Conservation (phyloP, 30 jellyfish, hydroid and myxozoan genomes). For the Nemopilema nomurai region DNA sequence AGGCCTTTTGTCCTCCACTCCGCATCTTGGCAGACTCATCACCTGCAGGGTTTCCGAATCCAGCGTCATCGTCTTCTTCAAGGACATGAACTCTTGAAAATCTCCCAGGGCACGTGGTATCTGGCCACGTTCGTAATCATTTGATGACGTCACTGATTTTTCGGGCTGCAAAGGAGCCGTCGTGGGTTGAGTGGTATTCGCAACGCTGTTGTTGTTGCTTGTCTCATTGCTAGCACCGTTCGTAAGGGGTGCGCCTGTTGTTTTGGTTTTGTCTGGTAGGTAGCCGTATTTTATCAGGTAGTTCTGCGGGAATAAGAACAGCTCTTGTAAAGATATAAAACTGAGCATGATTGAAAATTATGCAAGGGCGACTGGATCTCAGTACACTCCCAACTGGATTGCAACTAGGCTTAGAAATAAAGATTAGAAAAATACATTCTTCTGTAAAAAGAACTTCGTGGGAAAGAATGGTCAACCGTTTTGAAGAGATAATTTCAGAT, state of each 20-base stretch:
- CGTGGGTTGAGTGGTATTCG: constrained; percentile 21
- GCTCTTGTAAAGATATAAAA: too few species aligned
- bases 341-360: too few species aligned
- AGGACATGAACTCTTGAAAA: constrained; percentile 73
- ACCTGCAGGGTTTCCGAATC: constrained; percentile 51
- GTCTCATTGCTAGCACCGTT: not conserved
- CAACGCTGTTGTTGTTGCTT: constrained; percentile 12
- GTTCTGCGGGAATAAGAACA: constrained; percentile 23
- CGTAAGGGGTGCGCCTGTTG: not conserved
- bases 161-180: constrained; percentile 51
- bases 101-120: constrained; percentile 73
- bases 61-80: constrained; percentile 63
- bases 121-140: constrained; percentile 32
- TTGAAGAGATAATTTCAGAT: too few species aligned
- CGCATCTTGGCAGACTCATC: constrained; percentile 73
- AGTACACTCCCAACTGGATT: too few species aligned
- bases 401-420: too few species aligned
- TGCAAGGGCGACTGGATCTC: too few species aligned
- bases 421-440: too few species aligned
- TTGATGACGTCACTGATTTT: not conserved
- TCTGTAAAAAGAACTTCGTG: too few species aligned
- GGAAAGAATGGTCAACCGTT: too few species aligned
- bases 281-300: constrained; percentile 73
- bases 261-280: constrained; percentile 30
- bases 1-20: constrained; percentile 77